A percentile compares a stretch with the other conserved stretches of the same genome.
Conservation (phyloP, 2,888 invertebrate species). For the Didymodactylos carnosus region DNA sequence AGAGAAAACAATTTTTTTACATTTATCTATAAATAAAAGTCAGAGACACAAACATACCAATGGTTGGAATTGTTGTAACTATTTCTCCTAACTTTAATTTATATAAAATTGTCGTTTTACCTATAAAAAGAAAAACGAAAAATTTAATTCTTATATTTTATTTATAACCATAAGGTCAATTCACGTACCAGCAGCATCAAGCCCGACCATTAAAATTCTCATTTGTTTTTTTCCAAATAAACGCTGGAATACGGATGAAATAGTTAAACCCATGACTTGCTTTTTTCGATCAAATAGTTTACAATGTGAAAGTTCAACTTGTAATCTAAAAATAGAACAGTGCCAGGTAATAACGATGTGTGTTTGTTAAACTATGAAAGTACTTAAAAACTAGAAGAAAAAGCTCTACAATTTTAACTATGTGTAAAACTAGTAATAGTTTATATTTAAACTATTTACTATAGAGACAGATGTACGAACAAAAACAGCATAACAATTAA, state of each 20-base stretch:
- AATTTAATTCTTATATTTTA: not conserved
- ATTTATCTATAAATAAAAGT: no score
- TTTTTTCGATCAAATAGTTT: not conserved
- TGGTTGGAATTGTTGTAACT: constrained; percentile 97
- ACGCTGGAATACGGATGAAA: constrained; percentile 72
- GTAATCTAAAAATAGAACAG: no score
- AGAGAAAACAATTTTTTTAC: not conserved
- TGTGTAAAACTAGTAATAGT: no score
- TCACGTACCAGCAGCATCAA: not conserved
- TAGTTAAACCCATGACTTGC: constrained; percentile 70
- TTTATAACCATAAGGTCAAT: no score
- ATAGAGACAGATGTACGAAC: no score
- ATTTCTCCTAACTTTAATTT: constrained; percentile 99
- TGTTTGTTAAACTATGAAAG: no score
- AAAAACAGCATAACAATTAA: no score
- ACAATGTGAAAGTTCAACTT: not conserved
- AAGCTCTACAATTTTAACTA: no score
- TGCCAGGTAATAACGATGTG: no score
- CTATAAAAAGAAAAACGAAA: constrained; percentile 28
- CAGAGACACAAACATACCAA: constrained; percentile 57
- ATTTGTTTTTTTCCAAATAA: constrained; percentile 93
- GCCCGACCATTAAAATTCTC: constrained; percentile 77
- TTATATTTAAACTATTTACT: no score
- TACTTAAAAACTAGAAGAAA: no score
- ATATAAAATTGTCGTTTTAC: constrained; percentile 98